Evolutionary conservation across 2,797 vertebrate species (phyloP).

Genomic region (Peromyscus melanophrys): DNA sequence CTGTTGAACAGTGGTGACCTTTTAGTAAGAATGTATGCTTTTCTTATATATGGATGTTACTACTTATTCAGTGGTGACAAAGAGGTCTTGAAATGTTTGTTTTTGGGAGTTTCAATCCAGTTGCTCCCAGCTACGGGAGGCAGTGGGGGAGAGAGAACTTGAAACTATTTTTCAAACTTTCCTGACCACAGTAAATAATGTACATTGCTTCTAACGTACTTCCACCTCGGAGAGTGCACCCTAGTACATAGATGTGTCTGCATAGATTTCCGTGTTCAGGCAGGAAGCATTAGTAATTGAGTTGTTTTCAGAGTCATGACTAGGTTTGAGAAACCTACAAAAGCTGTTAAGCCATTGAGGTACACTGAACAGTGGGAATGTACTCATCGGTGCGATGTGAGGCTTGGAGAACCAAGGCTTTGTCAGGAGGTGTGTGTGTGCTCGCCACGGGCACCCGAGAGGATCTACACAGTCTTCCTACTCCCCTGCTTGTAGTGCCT

Average conservation of each 20-base stretch:
- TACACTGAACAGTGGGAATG: neutral
- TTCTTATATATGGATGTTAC: neutral
- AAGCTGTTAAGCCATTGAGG: neutral
- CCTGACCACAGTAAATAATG: neutral
- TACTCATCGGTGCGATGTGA: neutral
- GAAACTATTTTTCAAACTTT: neutral
- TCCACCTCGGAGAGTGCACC: neutral
- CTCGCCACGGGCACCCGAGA: neutral
- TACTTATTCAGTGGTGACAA: neutral
- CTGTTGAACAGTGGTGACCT: neutral
- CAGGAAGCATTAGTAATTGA: neutral
- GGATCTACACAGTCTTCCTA: neutral
- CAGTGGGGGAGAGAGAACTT: neutral
- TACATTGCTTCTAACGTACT: neutral
- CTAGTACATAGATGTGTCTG: neutral
- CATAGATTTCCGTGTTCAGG: neutral
- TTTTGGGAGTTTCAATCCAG: neutral
- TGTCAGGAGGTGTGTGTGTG: neutral
- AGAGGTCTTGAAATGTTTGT: neutral
- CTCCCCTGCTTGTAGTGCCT: neutral
- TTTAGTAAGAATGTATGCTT: neutral
- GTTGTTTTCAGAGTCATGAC: neutral
- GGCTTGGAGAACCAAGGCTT: neutral
- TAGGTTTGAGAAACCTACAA: neutral
- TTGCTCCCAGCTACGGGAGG: neutral